These are phyloP conservation scores for Pseudeuparius sepicola DNA, from an alignment of 2,888 invertebrate species.

Conservation along the genomic window DNA sequence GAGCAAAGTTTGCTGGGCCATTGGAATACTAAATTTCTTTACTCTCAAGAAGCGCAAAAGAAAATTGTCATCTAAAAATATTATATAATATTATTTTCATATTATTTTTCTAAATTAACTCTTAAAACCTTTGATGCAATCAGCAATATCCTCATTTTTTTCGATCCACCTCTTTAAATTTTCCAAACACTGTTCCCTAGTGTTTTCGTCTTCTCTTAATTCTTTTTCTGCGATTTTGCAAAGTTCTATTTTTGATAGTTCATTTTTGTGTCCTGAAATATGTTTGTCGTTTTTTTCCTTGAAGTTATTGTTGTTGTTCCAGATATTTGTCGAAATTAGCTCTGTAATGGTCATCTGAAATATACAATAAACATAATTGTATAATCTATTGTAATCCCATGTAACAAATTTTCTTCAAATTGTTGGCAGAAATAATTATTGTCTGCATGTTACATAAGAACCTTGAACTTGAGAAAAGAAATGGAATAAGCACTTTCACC, in stretches of 20 bases:
- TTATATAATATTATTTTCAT: slow-evolving; percentile 1
- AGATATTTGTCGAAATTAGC: no score
- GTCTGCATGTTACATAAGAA: no score
- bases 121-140: slow-evolving; percentile 37
- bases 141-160: slow-evolving; percentile 57
- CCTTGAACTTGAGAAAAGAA: no score
- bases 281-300: no score
- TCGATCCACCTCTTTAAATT: slow-evolving; percentile 61
- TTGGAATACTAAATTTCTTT: slow-evolving; percentile 68
- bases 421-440: no score
- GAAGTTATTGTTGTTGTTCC: no score
- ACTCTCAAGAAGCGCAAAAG: slow-evolving; percentile 64
- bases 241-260: slow-evolving; percentile 27
- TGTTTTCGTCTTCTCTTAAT: slow-evolving; percentile 57
- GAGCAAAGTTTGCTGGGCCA: slow-evolving; percentile 67
- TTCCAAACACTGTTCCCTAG: slow-evolving; percentile 51
- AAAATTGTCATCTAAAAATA: slow-evolving; percentile 55
- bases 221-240: slow-evolving; percentile 52
- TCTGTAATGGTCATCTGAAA: slow-evolving; percentile 6
- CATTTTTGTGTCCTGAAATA: no score
- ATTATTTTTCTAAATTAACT: slow-evolving; percentile 3
- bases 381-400: no score
- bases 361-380: no score
- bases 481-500: no score
- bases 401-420: no score